phyloP scores from a whole-genome alignment of 2,113 vertebrate species.

The Periophthalmodon schlosseri region DNA sequence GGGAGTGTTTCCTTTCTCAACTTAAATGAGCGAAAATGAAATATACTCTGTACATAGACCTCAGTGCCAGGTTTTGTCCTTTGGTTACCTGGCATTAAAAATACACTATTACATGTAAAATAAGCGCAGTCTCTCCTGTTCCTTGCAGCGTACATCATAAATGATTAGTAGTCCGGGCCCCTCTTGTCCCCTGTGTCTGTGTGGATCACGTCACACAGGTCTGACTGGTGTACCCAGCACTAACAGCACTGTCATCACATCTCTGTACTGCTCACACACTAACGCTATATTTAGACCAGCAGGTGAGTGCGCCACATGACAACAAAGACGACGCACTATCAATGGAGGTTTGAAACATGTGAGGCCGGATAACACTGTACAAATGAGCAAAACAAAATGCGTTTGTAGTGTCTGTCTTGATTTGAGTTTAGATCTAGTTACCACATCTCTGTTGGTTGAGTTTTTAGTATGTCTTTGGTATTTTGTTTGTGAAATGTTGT shows the following conservation, averaged over 20 bases:
- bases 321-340: background rate
- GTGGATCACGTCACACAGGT: conserved; percentile 42
- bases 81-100: no score
- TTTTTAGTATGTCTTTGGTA: no score
- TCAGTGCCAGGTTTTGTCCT: no score
- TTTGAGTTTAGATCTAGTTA: no score
- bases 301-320: background rate
- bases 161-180: background rate
- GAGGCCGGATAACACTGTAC: background rate
- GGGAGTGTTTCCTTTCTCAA: no score
- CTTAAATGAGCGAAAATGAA: no score
- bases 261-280: conserved; percentile 39
- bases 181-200: conserved; percentile 57
- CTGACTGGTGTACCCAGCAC: conserved; percentile 27
- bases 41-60: no score
- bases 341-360: background rate
- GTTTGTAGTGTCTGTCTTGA: no score
- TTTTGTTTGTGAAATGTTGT: no score
- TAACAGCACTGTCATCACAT: conserved; percentile 57
- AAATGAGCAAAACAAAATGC: no score
- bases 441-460: no score
- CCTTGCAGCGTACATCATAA: background rate
- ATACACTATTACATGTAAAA: background rate
- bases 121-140: background rate
- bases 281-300: conserved; percentile 26